Evolutionary conservation across 2,888 invertebrate species (phyloP), one percentile per base, ranked within the genome.

Genomic region (Drosophila vallismaia): DNA sequence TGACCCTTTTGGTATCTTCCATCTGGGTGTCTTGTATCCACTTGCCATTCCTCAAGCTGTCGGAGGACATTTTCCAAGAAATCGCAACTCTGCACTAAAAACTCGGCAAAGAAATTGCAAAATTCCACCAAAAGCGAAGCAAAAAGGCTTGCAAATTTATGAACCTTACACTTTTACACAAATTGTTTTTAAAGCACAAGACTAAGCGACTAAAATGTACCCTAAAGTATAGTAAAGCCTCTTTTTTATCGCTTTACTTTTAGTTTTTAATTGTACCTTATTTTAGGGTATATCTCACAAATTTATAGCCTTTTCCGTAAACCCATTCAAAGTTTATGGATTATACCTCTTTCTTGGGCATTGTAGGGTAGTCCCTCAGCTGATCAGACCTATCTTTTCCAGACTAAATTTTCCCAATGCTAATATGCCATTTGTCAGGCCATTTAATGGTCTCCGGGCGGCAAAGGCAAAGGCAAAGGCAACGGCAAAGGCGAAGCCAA

Each of bases 391-490:
- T 26, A 31, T 56, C n/a, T 26, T 38, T 49, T 10, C 5, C 28
- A 9, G 56, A 12, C 69, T 44, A 44, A 45, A 49, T n/a, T 67
- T 67, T 6, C 69, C 33, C 68, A 49, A 56, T 49, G 69, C 69
- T 68, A 68, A 66, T 66, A 66, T 44, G 49, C 69, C 69, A 67
- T 67, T 67, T 50, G 49, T 69, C 66, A 50, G 66, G 36, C 36
- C 57, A 67, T 56, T 67, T 69, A 45, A 67, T 67, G 54, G 53
- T 45, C 72, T 40, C 29, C n/a, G 72, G 45, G 24, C 49, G 14
- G 56, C 19, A 19, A 19, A 19, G 19, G 28, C 28, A 19, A 19
- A 19, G 19, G 28, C 28, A 28, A 28, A 28, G 2, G 28, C 28
- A 28, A 28, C 28, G 1, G 28, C 28, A 28, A 28, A 28, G 28